A percentile compares a stretch with the other conserved stretches of the same genome.
Conservation (phyloP, 2,113 vertebrate species). For the Cisticola juncidis region DNA sequence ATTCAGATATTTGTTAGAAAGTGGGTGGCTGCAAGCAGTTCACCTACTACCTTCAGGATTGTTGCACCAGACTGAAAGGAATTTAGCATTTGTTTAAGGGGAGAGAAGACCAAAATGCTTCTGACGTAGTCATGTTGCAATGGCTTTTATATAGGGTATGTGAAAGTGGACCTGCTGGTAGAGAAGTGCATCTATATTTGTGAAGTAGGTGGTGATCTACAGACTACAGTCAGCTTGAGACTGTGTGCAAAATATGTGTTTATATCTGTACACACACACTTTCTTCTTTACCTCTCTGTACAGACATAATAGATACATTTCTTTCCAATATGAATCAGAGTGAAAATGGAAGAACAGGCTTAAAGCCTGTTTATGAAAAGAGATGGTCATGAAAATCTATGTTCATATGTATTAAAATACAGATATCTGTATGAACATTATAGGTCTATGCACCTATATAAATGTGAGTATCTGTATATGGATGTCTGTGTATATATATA, state of each 20-base stretch:
- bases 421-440: background rate
- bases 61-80: background rate
- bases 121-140: background rate
- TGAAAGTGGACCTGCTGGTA: background rate
- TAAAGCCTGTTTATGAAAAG: background rate
- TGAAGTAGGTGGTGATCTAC: background rate
- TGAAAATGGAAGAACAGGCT: background rate
- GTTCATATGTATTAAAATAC: background rate
- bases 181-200: background rate
- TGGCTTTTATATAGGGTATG: background rate
- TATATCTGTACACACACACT: background rate
- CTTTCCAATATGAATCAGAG: background rate
- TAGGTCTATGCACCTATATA: background rate
- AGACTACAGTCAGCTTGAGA: background rate
- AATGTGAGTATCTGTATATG: background rate
- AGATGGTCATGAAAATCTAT: background rate
- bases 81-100: background rate
- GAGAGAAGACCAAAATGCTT: background rate
- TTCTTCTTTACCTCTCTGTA: background rate
- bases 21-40: background rate
- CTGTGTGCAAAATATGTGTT: background rate
- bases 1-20: background rate
- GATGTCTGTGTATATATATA: background rate
- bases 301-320: background rate
- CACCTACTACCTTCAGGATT: background rate